These are phyloP conservation scores for Pimephales promelas DNA, from an alignment of 2,113 vertebrate genomes.

Conservation along the genomic window DNA sequence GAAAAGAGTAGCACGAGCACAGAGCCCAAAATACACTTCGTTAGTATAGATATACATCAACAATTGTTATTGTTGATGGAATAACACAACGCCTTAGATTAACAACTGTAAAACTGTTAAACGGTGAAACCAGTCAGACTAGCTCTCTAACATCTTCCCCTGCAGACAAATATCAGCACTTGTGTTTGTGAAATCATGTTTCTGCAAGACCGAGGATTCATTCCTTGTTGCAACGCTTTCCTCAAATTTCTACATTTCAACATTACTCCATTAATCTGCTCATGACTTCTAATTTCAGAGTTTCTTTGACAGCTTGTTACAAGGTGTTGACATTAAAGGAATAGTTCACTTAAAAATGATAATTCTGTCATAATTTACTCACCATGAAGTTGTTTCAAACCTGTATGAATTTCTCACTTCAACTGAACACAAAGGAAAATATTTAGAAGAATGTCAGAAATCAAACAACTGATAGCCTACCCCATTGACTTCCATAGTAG, in stretches of 20 bases:
- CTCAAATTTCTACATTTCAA: background rate
- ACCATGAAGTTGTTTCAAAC: too few relatives aligned
- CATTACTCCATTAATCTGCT: background rate
- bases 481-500: too few relatives aligned
- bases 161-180: background rate
- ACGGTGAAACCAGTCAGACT: slow-evolving; percentile 11
- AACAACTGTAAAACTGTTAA: background rate
- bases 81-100: background rate
- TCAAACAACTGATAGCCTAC: too few relatives aligned
- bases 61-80: background rate
- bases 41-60: background rate
- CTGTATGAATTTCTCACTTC: too few relatives aligned
- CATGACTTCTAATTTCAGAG: background rate
- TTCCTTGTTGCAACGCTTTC: background rate
- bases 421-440: too few relatives aligned
- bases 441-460: too few relatives aligned
- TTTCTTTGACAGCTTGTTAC: background rate
- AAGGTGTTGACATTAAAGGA: background rate
- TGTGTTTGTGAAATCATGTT: background rate
- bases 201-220: background rate
- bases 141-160: background rate
- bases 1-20: background rate
- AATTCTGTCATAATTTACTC: too few relatives aligned
- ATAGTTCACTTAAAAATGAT: too few relatives aligned
- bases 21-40: background rate